Base-by-base conservation (phyloP, 2,113 vertebrate species). In the Nycticorax nycticorax region DNA sequence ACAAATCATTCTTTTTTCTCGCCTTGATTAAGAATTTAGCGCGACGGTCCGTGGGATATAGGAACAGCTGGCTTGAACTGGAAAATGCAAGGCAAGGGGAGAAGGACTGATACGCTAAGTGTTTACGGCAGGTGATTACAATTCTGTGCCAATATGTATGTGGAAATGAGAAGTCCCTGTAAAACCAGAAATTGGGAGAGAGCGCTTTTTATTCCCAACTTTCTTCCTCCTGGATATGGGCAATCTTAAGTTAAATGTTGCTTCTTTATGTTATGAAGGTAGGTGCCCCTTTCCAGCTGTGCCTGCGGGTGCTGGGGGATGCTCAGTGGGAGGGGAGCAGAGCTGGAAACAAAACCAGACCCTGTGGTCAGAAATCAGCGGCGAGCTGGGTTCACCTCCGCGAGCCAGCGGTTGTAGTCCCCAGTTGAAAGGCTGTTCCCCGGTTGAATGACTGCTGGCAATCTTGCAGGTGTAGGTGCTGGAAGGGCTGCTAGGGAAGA, bases 331-430 rank as follows among this genome's bases (percentile, higher is more conserved):
- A 77, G 35, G 23, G 7, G 53, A 37, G 1, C n/a, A 27, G n/a
- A 56, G 28, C 55, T 56, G 59, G 35, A 45, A 57, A 8, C 35
- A n/a, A 28, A 24, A 26, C 28, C 4, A 6, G 24, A 2, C 48
- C 30, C 18, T 35, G 0, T 0, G 6, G 24, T 30, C 30, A 26
- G 7, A 7, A 10, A 1, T 17, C 3, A 16, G 5, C 0, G 1
- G 9, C 45, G 71, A 21, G 10, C 39, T 39, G 80, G 43, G 28
- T 6, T 74, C 52, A 32, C 8, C 56, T 55, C 48, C 1, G 1
- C 4, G 32, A 28, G 33, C 32, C 52, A 22, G 26, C 0, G 0
- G 6, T 43, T 30, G 0, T 8, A 7, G 43, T 19, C n/a, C 37
- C 24, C 3, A 4, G 37, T 6, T 5, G 18, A 45, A 32, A 2